Evolutionary conservation across 2,797 vertebrate species (phyloP).

Genomic region (Euphonia xanthogaster): DNA sequence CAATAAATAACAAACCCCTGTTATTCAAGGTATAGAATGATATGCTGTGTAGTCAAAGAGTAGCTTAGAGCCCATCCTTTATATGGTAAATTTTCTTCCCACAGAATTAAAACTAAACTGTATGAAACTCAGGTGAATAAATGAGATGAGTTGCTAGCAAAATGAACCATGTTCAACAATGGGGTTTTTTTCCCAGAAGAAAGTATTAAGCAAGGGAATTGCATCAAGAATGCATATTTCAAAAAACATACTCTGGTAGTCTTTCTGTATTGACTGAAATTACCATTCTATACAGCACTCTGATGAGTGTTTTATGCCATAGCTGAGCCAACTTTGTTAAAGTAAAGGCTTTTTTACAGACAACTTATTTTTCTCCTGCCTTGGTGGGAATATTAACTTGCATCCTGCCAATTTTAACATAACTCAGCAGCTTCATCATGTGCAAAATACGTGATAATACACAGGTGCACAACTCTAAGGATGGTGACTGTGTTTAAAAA

Average conservation of each 20-base stretch:
- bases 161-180: neutral
- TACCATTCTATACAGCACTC: neutral
- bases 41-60: neutral
- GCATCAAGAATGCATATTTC: neutral
- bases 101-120: neutral
- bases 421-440: neutral
- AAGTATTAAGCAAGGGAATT: neutral
- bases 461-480: neutral
- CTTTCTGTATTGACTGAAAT: neutral
- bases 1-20: neutral
- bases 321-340: neutral
- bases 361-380: neutral
- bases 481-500: neutral
- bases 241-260: neutral
- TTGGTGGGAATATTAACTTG: neutral
- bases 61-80: neutral
- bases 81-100: neutral
- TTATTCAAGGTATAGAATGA: neutral
- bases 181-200: neutral
- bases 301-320: neutral
- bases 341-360: neutral
- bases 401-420: neutral
- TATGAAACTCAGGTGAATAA: neutral
- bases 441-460: neutral
- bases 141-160: neutral